A percentile compares a stretch with the other conserved stretches of the same genome.
Evolutionary conservation across 2,113 vertebrate genomes (phyloP).

Genomic region (Cyprinodon variegatus): DNA sequence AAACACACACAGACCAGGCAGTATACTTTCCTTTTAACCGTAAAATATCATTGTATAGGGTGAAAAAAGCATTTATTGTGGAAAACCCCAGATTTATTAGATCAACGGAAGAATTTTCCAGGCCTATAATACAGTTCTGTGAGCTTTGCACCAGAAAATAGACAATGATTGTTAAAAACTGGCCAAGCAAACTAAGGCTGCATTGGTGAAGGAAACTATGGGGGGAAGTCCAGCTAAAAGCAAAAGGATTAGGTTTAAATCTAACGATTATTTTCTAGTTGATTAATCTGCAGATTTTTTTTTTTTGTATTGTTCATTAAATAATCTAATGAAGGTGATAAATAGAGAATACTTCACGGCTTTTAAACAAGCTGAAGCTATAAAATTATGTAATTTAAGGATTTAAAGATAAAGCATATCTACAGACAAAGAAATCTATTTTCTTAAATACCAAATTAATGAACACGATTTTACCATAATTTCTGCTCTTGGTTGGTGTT

Average conservation of each 20-base stretch:
- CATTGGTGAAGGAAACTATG: neutral
- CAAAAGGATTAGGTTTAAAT: neutral
- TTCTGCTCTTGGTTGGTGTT: no score
- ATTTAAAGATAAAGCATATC: no score
- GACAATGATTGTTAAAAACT: neutral
- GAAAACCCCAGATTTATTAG: neutral
- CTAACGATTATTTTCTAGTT: no score
- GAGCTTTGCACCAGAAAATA: neutral
- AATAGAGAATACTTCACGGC: no score
- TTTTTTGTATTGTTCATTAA: no score
- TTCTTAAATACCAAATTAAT: no score
- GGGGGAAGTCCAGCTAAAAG: neutral
- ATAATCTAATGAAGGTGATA: no score
- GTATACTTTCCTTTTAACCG: neutral
- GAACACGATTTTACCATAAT: no score
- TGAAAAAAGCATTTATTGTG: neutral
- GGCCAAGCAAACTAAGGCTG: neutral
- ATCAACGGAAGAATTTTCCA: neutral
- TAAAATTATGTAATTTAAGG: no score
- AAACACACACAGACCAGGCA: neutral
- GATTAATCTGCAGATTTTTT: no score
- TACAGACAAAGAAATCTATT: no score
- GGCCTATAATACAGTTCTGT: neutral
- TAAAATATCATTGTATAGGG: neutral
- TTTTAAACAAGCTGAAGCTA: no score